Evolutionary conservation across 2,888 invertebrate genomes (phyloP).

Genomic region (Cenopis cana): DNA sequence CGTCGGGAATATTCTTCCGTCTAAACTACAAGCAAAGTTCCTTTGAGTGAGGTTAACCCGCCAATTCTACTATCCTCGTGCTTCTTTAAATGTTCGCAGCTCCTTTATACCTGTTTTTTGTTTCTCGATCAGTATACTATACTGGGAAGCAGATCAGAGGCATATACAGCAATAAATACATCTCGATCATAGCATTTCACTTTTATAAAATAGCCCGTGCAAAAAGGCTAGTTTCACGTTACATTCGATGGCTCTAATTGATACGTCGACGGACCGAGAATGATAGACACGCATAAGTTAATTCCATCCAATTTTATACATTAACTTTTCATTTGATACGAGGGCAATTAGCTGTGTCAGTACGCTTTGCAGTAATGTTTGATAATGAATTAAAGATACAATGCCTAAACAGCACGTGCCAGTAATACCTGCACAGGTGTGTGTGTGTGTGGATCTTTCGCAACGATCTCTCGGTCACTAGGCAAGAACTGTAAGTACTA

Average conservation of each 20-base stretch:
- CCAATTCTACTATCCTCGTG: conserved; percentile 32
- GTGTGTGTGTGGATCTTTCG: conserved; percentile 30
- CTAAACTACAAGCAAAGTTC: conserved; percentile 4
- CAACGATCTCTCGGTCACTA: conserved; percentile 29
- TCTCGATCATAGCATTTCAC: conserved; percentile 41
- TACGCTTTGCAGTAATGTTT: conserved; percentile 24
- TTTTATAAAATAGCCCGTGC: conserved; percentile 35
- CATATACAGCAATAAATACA: conserved; percentile 16
- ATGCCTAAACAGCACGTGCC: conserved; percentile 26
- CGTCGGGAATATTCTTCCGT: conserved; percentile 8
- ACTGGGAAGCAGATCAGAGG: background rate
- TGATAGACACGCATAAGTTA: conserved; percentile 58
- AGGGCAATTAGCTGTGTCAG: conserved; percentile 17
- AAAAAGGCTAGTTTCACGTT: conserved; percentile 46
- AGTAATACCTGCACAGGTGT: conserved; percentile 38
- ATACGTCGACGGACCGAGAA: conserved; percentile 56
- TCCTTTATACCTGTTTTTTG: conserved; percentile 14
- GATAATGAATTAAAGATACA: conserved; percentile 30
- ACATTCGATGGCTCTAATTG: conserved; percentile 57
- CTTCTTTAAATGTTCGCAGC: conserved; percentile 10
- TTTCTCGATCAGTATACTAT: conserved; percentile 2
- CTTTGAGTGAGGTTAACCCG: conserved; percentile 25
- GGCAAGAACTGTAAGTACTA: conserved; percentile 24
- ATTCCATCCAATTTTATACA: conserved; percentile 55
- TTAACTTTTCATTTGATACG: conserved; percentile 34